Evolutionary conservation across 1,140 invertebrate genomes (phyloP), one percentile per base, ranked within the genome.

Genomic region (Atta cephalotes): DNA sequence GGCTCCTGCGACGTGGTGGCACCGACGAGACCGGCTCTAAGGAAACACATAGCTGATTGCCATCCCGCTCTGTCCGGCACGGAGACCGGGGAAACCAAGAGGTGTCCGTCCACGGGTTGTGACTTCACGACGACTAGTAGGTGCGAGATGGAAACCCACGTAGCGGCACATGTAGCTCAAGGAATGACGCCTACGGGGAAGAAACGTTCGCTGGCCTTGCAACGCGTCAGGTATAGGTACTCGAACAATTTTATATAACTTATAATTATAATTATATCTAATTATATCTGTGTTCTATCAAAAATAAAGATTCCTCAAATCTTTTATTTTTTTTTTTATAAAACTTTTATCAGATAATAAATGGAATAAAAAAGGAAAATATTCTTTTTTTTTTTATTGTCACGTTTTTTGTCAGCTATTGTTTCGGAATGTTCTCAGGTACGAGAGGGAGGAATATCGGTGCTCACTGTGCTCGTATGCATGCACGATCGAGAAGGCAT

Each of bases 401-500:
- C 9, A 25, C 9, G 12, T 72, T 51, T 79, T 87, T 76, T 10
- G 35, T 45, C 51, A 70, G 68, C 65, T 81, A 63, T 28, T 16
- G 12, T 53, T 6, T n/a, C n/a, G n/a, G 4, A 7, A 51, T 82
- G 51, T 18, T 39, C 0, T 25, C 76, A 96, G 96, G 92, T 96
- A 96, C 92, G 95, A 96, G 49, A 94, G 95, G 16, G 96, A 96
- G 84, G 96, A 96, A 84, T 96, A 96, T 78, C 93, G 95, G 31
- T 96, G 96, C 91, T 94, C 94, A 21, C 87, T 95, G 62, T 96
- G 96, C 90, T 94, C 96, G 2, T 96, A 96, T 88, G 95, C 95
- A 7, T 96, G 96, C 88, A 96, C 96, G 39, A 96, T 96, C 74
- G 96, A 96, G 87, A 96, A 96, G 82, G 96, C 96, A 4, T 96